phyloP scores from a whole-genome alignment of 2,888 invertebrate genomes.

The Rhagonycha lutea region DNA sequence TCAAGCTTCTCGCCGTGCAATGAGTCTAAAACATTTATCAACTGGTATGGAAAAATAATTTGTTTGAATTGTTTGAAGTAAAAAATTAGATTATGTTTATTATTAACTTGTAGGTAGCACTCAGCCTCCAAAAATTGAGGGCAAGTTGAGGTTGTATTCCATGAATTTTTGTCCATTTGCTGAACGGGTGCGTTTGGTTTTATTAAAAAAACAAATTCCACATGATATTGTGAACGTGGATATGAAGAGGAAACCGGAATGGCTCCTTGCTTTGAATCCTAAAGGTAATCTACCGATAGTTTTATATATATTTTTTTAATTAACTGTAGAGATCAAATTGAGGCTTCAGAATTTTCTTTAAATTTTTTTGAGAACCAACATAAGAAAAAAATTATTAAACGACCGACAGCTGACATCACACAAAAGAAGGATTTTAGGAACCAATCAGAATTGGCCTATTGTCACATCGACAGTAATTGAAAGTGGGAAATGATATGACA shows the following conservation, averaged over 20 bases:
- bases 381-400: no score
- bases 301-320: no score
- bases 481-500: no score
- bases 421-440: no score
- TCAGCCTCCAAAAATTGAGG: constrained; percentile 64
- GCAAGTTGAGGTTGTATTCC: constrained; percentile 73
- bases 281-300: no score
- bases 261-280: constrained; percentile 69
- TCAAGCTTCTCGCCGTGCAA: background rate
- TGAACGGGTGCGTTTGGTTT: constrained; percentile 72
- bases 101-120: constrained; percentile 61
- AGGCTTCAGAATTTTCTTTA: no score
- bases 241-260: constrained; percentile 78
- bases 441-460: no score
- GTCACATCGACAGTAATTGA: no score
- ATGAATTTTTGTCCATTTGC: constrained; percentile 88
- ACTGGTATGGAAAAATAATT: constrained; percentile 28
- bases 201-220: constrained; percentile 75
- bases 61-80: background rate
- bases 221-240: constrained; percentile 77
- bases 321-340: no score
- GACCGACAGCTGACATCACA: no score
- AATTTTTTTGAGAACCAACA: no score
- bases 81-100: no score
- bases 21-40: constrained; percentile 37